Evolutionary conservation across 1,140 invertebrate species (phyloP), one percentile per base, ranked within the genome.

Genomic region (Drosophila equinoxialis): DNA sequence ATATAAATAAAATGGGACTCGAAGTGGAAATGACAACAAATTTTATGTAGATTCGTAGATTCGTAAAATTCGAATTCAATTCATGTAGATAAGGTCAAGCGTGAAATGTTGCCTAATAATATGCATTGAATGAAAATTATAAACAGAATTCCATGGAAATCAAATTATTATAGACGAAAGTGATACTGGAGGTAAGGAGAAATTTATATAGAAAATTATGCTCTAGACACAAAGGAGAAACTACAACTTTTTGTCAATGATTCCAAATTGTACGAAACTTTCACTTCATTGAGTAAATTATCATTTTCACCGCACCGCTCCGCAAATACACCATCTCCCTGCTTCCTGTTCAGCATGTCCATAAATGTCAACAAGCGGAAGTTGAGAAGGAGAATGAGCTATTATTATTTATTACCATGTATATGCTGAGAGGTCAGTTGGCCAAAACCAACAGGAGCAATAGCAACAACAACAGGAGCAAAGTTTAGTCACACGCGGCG

Each of bases 341-440:
- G 30, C 6, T 8, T 48, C 6, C 14, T 51, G 45, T 23, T 51
- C 23, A 51, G 45, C 8, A 23, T 6, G 11, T 33, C 30, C 26
- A 33, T 58, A 58, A 58, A 58, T 58, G 55, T 58, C 55, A 59
- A 59, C 45, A 51, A 70, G 37, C 68, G 37, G 35, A 72, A 62
- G 48, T 70, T 58, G 57, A 62, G 55, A 54, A 66, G 23, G 59
- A 33, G 68, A 77, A 81, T 77, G 42, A 70, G 64, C 74, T 66
- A 81, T 81, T 81, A 81, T 81, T 81, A 81, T 81, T 81, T 81
- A 81, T 81, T 65, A 23, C 20, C 41, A 39, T 63, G 57, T 37
- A 13, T 64, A 51, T 11, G 58, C 30, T 20, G 54, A 70, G 55
- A 72, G 65, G 78, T 33, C 71, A 65, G 33, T 67, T 61, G 45